Evolutionary conservation across 2,797 vertebrate species (phyloP), one percentile per base, ranked within the genome.

Genomic region (Channa striata): DNA sequence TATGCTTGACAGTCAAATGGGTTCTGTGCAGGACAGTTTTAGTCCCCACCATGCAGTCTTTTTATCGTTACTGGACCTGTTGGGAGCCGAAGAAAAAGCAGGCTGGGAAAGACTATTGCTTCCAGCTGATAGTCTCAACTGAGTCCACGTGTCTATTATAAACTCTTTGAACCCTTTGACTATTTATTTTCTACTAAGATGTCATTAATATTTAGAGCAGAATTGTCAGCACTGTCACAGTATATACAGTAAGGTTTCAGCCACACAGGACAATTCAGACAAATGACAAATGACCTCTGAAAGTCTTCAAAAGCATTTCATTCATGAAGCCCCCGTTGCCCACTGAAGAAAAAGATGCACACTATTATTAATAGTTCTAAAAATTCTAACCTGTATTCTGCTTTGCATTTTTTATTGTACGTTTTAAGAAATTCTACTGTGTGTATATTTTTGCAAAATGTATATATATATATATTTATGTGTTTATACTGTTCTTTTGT

Each of bases 141-240:
- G 33, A 61, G 20, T 72, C 52, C 72, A 62, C 49, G 23, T 53
- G 47, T 62, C 37, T 59, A 42, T 42, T 68, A 20, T n/a, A 43
- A 65, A 64, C 59, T 49, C 33, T 21, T 14, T 8, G 20, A 58
- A 2, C 7, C 40, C 25, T 11, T 25, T 25, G 48, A 43, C 34
- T 11, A 52, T 58, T 63, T 54, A 11, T 53, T 48, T 57, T 57
- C 53, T 48, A 59, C 20, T 39, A 53, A 10, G 30, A 34, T 3
- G 42, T 17, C 33, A 16, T 43, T 61, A 20, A 54, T 59, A 7
- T 50, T 40, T 3, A 21, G 8, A 43, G 48, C 16, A 50, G 11
- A 47, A n/a, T 6, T 33, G 6, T 33, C 2, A 58, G 42, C 1
- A 34, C 2, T 47, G 42, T 43, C 14, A 48, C 8, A 13, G n/a